Evolutionary conservation across 2,113 vertebrate species (phyloP).

Genomic region (Labeo catla): DNA sequence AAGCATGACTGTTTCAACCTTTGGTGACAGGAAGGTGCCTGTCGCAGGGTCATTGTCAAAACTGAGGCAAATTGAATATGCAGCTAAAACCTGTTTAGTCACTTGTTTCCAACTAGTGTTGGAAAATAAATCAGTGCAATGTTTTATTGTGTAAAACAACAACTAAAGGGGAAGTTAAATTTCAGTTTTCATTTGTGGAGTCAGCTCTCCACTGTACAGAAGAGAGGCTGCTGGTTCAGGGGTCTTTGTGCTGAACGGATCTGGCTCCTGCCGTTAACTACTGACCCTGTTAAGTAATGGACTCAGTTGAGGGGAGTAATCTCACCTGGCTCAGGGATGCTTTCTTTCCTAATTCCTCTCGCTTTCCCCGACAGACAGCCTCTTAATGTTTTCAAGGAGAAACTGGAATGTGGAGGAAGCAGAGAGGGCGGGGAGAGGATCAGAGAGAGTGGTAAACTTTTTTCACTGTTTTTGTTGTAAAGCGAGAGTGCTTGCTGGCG

Average conservation of each 20-base stretch:
- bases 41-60: conserved; percentile 9
- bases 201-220: conserved; percentile 20
- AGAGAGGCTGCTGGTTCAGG: conserved; percentile 60
- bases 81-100: not conserved
- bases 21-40: conserved; percentile 13
- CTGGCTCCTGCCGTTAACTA: conserved; percentile 36
- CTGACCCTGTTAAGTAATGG: conserved; percentile 44
- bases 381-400: conserved; percentile 19
- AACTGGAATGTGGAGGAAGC: conserved; percentile 8
- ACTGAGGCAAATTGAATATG: not conserved
- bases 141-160: not conserved
- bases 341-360: conserved; percentile 47
- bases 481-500: conserved; percentile 3
- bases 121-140: not conserved
- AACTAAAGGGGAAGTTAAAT: not conserved
- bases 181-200: not conserved
- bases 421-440: conserved; percentile 34
- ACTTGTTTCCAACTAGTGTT: too few species aligned
- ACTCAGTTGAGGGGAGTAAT: conserved; percentile 32
- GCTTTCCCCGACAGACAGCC: not conserved
- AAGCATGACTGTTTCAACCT: conserved; percentile 9
- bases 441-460: not conserved
- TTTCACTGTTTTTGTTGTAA: conserved; percentile 35
- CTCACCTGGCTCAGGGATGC: conserved; percentile 43
- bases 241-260: conserved; percentile 25